Base-by-base conservation (phyloP, 2,888 invertebrate species). In the Drosophila phalerata region DNA sequence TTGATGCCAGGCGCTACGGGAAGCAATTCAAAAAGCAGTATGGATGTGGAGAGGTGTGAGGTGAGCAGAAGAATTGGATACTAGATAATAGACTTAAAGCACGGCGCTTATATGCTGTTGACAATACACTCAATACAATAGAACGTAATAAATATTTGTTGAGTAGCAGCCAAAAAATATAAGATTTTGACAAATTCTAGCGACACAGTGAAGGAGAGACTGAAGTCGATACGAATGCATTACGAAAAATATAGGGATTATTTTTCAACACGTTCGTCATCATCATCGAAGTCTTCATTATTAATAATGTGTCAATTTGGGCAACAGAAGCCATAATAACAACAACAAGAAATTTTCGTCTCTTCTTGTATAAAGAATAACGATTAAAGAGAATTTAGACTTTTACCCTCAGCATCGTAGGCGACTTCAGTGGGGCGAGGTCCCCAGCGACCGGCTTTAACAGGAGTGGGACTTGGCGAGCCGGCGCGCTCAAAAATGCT, bases 351-450 rank as follows among this genome's bases (percentile, higher is more conserved):
- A 80, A 71, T 25, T 65, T 67, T 60, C 64, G 73, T 84, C 89
- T 88, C 84, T 76, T 85, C 76, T 80, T 86, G 84, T 70, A 76
- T 69, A 61, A 67, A 69, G 70, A 73, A 77, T 49, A 79, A 69
- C 73, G 70, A 52, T 66, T 69, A 71, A 28, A 64, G 60, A 62
- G 66, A 85, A 83, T 84, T 89, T 90, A 47, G 79, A 72, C 52
- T 93, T 94, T 94, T 95, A 94, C 96, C 96, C 92, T 96, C 95
- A 93, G 95, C 94, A 93, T 96, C 96, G 93, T 94, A 96, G 87
- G 95, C 95, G 91, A 96, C 94, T 93, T 96, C 95, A 90, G 94
- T 94, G 91, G 95, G 94, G 80, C 95, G 94, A 82, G 96, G 95
- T 88, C 93, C 94, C 93, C 94, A 95, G 91, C 94, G 94, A 92